Percentiles rank a stretch among this genome's conserved stretches.
These are phyloP conservation scores for Guaruba guarouba DNA, from an alignment of 2,113 vertebrate species.

Conservation along the genomic window DNA sequence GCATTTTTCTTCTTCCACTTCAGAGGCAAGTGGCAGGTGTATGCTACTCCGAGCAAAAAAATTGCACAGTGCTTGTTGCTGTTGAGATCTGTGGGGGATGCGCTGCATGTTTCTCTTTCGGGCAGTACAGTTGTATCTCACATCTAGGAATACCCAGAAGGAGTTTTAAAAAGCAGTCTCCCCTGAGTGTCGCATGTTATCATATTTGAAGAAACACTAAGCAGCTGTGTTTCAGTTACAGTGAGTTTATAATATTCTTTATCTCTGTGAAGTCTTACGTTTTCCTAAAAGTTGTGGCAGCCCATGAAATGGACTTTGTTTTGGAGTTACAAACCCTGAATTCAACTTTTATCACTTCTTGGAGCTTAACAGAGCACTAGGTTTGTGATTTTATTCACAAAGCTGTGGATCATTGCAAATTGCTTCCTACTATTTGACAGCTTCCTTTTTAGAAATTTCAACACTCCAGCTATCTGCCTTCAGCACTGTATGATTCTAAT, in stretches of 20 bases:
- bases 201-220: not conserved
- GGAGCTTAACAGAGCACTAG: not conserved
- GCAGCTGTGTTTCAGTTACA: not conserved
- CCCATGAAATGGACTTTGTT: constrained; percentile 5
- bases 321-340: constrained; percentile 19
- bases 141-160: not conserved
- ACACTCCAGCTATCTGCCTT: constrained; percentile 50
- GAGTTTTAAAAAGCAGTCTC: not conserved
- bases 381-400: constrained; percentile 28
- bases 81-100: not conserved
- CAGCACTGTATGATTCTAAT: constrained; percentile 48
- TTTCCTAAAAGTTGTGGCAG: constrained; percentile 21
- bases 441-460: constrained; percentile 58
- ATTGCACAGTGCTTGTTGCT: not conserved
- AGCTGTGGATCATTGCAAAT: constrained; percentile 56
- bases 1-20: not conserved
- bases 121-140: not conserved
- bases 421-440: constrained; percentile 61
- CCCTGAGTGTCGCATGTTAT: not conserved
- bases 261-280: not conserved
- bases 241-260: not conserved
- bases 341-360: constrained; percentile 45
- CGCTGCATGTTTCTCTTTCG: not conserved
- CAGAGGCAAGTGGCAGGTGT: not conserved
- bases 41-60: not conserved